phyloP scores from a whole-genome alignment of 2,797 vertebrate genomes.

The Nothura maculosa region DNA sequence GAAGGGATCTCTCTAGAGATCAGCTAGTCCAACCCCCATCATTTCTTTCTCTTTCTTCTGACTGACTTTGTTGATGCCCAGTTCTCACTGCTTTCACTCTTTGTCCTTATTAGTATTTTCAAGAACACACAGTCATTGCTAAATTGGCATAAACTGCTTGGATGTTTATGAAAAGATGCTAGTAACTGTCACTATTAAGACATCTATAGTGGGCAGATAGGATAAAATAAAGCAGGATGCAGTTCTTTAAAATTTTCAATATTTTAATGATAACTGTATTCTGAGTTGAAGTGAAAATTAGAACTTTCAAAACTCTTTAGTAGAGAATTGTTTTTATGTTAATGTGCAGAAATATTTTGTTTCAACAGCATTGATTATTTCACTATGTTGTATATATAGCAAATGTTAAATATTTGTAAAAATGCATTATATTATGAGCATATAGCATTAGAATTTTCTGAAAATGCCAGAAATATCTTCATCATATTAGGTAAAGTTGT shows the following conservation, averaged over 20 bases:
- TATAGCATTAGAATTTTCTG: background rate
- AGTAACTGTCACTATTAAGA: background rate
- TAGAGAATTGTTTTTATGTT: background rate
- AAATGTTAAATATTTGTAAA: background rate
- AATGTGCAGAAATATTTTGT: background rate
- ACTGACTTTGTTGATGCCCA: background rate
- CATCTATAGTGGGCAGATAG: background rate
- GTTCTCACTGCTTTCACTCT: accelerated
- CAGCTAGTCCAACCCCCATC: too few relatives aligned
- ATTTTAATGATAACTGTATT: background rate
- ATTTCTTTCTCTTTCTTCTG: background rate
- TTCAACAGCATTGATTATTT: background rate
- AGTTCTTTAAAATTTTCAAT: background rate
- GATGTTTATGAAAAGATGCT: background rate
- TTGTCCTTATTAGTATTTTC: background rate
- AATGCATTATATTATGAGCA: background rate
- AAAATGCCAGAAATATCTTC: background rate
- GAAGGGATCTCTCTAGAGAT: too few relatives aligned
- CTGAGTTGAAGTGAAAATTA: background rate
- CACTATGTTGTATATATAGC: background rate
- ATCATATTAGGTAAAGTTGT: background rate
- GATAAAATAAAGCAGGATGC: background rate
- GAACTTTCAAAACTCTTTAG: background rate
- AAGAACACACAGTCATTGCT: background rate
- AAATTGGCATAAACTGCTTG: background rate